These are phyloP conservation scores for Cheiracanthium punctorium DNA, from an alignment of 2,888 invertebrate genomes.

Conservation along the genomic window DNA sequence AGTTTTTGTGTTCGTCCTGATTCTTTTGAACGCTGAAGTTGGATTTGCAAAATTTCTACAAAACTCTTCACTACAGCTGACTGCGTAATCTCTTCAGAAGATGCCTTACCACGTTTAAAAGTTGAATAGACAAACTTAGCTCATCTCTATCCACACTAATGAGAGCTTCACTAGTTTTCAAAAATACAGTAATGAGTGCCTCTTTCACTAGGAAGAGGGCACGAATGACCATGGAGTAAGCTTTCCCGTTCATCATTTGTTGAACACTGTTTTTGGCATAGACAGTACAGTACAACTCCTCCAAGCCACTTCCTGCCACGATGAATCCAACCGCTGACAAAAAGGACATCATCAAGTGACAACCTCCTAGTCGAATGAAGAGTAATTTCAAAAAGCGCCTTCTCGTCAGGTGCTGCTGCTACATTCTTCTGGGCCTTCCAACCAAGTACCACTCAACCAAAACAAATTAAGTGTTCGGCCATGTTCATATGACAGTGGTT, in stretches of 20 bases:
- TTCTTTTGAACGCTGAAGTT: background rate
- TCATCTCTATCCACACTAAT: background rate
- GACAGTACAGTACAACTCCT: constrained; percentile 64
- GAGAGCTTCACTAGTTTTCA: background rate
- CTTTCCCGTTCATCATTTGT: constrained; percentile 69
- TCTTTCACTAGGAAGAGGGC: constrained; percentile 64
- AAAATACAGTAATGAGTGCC: background rate
- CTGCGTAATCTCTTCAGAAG: background rate
- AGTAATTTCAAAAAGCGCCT: constrained; percentile 37
- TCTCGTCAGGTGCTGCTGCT: constrained; percentile 34
- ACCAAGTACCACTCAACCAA: background rate
- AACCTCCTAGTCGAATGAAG: constrained; percentile 63
- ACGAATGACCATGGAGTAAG: constrained; percentile 64
- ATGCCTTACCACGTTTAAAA: background rate
- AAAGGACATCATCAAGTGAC: constrained; percentile 69
- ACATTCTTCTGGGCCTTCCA: too few species aligned
- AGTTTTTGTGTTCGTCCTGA: constrained; percentile 7
- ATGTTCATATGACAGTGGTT: background rate
- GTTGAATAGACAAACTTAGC: background rate
- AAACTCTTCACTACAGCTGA: background rate
- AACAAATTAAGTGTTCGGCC: background rate
- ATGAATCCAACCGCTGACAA: constrained; percentile 67
- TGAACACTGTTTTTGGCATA: constrained; percentile 52
- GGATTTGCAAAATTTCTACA: background rate
- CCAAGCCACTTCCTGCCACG: constrained; percentile 66